Evolutionary conservation across 1,140 invertebrate species (phyloP).

Genomic region (Branchinecta lynchi): DNA sequence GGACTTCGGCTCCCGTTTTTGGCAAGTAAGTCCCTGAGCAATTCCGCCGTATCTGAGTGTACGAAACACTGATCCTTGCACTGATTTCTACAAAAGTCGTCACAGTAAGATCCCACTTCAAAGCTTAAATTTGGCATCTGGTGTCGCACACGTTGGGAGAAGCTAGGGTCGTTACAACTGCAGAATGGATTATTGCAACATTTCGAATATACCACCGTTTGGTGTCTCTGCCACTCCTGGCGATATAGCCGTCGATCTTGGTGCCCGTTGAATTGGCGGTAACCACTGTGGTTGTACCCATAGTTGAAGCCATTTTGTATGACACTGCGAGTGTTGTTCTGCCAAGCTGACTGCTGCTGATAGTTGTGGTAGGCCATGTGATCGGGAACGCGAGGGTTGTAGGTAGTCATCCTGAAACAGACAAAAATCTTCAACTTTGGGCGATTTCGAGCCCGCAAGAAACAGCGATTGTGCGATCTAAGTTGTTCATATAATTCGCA

Average conservation of each 20-base stretch:
- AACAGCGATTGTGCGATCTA: too few relatives aligned
- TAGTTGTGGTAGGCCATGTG: neutral
- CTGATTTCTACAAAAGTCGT: neutral
- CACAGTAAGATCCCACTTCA: neutral
- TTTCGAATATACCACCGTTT: conserved; percentile 5
- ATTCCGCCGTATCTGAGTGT: neutral
- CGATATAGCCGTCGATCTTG: neutral
- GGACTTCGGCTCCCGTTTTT: neutral
- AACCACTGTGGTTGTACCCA: too few relatives aligned
- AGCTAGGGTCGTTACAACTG: neutral
- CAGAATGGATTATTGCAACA: conserved; percentile 1
- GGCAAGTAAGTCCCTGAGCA: neutral
- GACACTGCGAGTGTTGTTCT: neutral
- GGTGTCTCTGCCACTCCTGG: neutral
- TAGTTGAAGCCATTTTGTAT: neutral
- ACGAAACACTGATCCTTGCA: conserved; percentile 9
- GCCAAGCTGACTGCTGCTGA: neutral
- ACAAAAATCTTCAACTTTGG: neutral
- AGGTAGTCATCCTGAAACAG: conserved; percentile 2
- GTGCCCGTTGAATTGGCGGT: neutral
- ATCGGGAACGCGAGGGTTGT: neutral
- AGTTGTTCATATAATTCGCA: too few relatives aligned
- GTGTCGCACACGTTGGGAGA: neutral
- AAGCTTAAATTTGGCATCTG: neutral
- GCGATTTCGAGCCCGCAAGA: too few relatives aligned